A percentile compares a stretch with the other conserved stretches of the same genome.
These are phyloP conservation scores for Enhydra lutris DNA, from an alignment of 2,113 vertebrate species.

Conservation along the genomic window DNA sequence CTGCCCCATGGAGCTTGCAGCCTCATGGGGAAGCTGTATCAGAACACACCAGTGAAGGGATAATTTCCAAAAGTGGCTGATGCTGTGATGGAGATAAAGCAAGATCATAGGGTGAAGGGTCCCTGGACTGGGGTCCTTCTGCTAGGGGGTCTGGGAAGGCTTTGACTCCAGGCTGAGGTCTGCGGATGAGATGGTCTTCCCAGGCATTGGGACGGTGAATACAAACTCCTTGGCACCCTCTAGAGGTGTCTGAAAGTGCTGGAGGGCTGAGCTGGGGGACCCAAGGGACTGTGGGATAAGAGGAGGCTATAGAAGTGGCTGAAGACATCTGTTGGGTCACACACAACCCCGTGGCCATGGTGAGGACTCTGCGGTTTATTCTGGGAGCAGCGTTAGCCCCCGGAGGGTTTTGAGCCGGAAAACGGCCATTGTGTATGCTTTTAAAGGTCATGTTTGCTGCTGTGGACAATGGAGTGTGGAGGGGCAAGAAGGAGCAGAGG, in stretches of 20 bases:
- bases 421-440: background rate
- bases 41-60: background rate
- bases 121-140: background rate
- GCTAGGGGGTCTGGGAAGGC: background rate
- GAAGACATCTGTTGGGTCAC: rapidly evolving
- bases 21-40: background rate
- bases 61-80: background rate
- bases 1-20: rapidly evolving
- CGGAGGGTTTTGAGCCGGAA: background rate
- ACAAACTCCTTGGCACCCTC: background rate
- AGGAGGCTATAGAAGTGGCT: background rate
- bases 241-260: background rate
- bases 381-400: background rate
- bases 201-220: background rate
- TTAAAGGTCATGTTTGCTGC: background rate
- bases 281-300: background rate
- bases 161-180: background rate
- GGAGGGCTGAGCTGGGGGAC: rapidly evolving
- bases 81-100: background rate
- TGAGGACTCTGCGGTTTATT: background rate
- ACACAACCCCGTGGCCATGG: too few species aligned
- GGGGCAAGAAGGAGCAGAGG: background rate
- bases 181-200: background rate
- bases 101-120: background rate
- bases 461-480: background rate